Evolutionary conservation across 1,140 invertebrate species (phyloP).

Genomic region (Theocolax elegans): DNA sequence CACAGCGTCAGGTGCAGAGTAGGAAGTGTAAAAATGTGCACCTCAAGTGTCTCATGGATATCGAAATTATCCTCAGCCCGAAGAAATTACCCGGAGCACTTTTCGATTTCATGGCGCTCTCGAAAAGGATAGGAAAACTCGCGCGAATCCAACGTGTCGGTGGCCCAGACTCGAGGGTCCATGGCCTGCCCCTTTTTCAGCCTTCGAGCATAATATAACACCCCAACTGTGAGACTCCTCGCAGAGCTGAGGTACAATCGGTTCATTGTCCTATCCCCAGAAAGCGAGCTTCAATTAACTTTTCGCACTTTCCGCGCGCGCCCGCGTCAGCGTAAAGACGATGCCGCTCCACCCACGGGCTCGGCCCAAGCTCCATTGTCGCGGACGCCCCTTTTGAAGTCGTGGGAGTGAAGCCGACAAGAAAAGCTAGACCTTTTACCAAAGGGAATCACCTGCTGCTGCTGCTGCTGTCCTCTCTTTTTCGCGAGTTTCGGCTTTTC

Average conservation of each 20-base stretch:
- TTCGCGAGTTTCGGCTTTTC: too few relatives aligned
- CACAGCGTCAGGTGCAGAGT: too few relatives aligned
- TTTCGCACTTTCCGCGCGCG: constrained; percentile 44
- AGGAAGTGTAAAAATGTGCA: neutral
- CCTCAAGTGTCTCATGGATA: neutral
- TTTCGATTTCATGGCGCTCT: neutral
- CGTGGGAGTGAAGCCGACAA: constrained; percentile 33
- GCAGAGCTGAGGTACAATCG: neutral
- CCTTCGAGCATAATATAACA: constrained; percentile 24
- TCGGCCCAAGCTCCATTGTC: neutral
- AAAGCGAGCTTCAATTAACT: constrained; percentile 37
- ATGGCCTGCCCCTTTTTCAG: neutral
- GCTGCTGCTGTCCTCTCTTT: neutral
- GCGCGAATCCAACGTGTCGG: too few relatives aligned
- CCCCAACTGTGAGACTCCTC: constrained; percentile 1
- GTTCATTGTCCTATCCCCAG: constrained; percentile 16
- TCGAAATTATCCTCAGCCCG: neutral
- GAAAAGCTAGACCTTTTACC: too few relatives aligned
- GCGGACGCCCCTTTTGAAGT: constrained; percentile 37
- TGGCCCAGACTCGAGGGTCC: too few relatives aligned
- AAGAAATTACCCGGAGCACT: neutral
- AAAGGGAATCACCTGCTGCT: neutral
- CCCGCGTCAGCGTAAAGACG: constrained; percentile 49
- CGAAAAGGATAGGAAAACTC: too few relatives aligned
- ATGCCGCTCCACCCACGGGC: constrained; percentile 23